These are phyloP conservation scores for Theonella swinhoei DNA, from an alignment of 37 sponge, comb jelly and placozoan species.

Conservation along the genomic window DNA sequence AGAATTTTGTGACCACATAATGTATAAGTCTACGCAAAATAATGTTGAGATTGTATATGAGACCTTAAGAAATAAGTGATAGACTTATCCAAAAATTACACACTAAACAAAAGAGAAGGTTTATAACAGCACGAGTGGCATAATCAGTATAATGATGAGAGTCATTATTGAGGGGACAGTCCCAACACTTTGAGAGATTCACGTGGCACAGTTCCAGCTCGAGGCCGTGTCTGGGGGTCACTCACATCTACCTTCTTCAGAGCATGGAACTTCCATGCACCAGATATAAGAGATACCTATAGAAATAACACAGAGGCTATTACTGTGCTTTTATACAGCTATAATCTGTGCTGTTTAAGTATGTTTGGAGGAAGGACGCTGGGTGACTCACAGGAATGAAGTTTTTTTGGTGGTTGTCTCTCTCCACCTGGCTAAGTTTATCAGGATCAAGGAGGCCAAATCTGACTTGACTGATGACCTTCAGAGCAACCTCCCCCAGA, in stretches of 20 bases:
- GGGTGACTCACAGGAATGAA: conserved; percentile 93
- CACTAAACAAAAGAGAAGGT: too few relatives aligned
- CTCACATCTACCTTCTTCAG: conserved; percentile 73
- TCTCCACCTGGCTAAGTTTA: conserved; percentile 80
- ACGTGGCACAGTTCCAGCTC: conserved; percentile 85
- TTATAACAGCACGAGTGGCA: too few relatives aligned
- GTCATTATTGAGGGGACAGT: conserved; percentile 20
- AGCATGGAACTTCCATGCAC: conserved; percentile 99
- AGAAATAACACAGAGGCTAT: too few relatives aligned
- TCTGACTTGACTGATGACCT: conserved; percentile 86
- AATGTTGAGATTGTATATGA: too few relatives aligned
- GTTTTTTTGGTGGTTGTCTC: conserved; percentile 86
- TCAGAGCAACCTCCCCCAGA: conserved; percentile 77
- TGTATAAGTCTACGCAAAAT: too few relatives aligned
- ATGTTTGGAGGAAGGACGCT: conserved; percentile 6
- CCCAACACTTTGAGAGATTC: conserved; percentile 65
- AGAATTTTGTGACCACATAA: too few relatives aligned
- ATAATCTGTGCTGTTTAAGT: too few relatives aligned
- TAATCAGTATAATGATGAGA: too few relatives aligned
- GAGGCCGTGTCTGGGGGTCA: conserved; percentile 79
- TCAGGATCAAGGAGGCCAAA: conserved; percentile 91
- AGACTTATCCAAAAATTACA: too few relatives aligned
- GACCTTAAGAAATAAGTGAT: too few relatives aligned
- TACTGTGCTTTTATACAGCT: too few relatives aligned
- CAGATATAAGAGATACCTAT: conserved; percentile 82